Conservation (phyloP, 2,113 vertebrate species). For the Pogona vitticeps region DNA sequence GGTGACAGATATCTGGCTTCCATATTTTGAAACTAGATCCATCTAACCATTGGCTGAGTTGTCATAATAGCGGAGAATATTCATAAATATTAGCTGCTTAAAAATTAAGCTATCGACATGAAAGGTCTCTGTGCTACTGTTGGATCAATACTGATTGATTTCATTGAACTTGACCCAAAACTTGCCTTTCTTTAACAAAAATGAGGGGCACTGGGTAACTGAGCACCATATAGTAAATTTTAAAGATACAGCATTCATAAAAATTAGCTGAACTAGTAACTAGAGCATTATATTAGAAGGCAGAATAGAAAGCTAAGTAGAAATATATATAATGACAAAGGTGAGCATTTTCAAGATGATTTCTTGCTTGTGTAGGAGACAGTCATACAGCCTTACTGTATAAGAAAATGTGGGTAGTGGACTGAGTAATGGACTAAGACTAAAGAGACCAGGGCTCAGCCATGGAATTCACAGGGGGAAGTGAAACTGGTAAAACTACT, state of each 20-base stretch:
- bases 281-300: not conserved
- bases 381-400: not conserved
- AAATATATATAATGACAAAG: not conserved
- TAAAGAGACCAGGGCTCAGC: no score
- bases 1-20: not conserved
- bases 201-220: not conserved
- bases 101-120: not conserved
- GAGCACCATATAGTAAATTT: not conserved
- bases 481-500: no score
- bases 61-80: not conserved
- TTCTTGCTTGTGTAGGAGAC: not conserved
- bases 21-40: not conserved
- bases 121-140: not conserved
- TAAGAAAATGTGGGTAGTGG: not conserved
- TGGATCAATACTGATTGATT: no score
- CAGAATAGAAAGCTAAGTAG: not conserved
- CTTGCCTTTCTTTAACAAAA: not conserved
- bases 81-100: not conserved
- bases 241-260: not conserved
- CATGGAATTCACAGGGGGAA: no score
- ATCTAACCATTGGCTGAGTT: not conserved
- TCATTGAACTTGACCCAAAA: no score
- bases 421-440: no score
- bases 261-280: not conserved
- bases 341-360: not conserved